These are phyloP conservation scores for Luscinia megarhynchos DNA, from an alignment of 2,797 vertebrate genomes.

Conservation along the genomic window DNA sequence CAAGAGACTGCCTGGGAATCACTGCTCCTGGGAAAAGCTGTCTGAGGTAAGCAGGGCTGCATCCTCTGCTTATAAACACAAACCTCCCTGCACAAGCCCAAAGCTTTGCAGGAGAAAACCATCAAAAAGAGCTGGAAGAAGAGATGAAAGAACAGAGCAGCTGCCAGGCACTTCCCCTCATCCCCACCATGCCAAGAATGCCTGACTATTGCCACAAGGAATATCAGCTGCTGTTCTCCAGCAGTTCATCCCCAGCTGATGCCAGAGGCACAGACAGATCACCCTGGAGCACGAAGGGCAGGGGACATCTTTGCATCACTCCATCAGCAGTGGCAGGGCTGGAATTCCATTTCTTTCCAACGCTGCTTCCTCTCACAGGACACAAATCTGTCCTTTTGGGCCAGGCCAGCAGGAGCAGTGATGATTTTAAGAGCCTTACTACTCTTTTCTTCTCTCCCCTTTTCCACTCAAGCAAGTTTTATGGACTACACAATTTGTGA, in stretches of 20 bases:
- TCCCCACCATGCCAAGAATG: not conserved
- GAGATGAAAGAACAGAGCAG: not conserved
- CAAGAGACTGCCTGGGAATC: slow-evolving; percentile 5
- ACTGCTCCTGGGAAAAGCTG: not conserved
- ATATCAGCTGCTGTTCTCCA: not conserved
- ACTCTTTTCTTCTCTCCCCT: not conserved
- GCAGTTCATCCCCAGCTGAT: not conserved
- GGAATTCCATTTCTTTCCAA: not conserved
- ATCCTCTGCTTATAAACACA: not conserved
- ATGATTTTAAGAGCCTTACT: not conserved
- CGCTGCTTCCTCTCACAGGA: not conserved
- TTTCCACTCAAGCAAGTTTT: not conserved
- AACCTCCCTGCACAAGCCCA: not conserved
- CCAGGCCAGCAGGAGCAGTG: not conserved
- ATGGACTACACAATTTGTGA: fast-evolving
- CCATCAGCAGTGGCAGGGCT: not conserved
- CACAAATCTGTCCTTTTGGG: not conserved
- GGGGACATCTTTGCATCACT: not conserved
- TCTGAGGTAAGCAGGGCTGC: not conserved
- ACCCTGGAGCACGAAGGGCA: not conserved
- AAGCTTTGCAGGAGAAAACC: not conserved
- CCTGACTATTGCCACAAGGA: not conserved
- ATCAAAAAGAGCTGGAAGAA: not conserved
- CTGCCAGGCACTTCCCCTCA: slow-evolving; percentile 4
- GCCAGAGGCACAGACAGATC: not conserved